Evolutionary conservation across 2,888 invertebrate genomes (phyloP).

Genomic region (Syrphus vitripennis): DNA sequence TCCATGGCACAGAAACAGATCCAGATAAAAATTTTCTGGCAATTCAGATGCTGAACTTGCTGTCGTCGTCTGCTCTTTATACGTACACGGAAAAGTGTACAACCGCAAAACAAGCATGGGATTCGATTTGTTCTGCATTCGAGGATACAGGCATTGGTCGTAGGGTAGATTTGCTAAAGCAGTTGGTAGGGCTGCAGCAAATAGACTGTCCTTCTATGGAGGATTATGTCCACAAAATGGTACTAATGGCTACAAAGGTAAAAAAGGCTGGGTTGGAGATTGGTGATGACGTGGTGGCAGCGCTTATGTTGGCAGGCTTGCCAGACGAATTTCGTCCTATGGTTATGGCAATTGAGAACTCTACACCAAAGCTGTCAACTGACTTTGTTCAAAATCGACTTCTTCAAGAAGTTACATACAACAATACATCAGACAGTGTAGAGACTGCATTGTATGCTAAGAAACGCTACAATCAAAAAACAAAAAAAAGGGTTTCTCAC

Average conservation of each 20-base stretch:
- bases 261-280: too few relatives aligned
- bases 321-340: too few relatives aligned
- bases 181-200: not conserved
- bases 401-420: constrained; percentile 25
- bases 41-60: too few relatives aligned
- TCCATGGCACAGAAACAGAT: not conserved
- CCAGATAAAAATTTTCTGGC: not conserved
- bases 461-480: not conserved
- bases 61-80: too few relatives aligned
- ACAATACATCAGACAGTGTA: not conserved
- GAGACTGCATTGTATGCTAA: constrained; percentile 2
- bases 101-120: too few relatives aligned
- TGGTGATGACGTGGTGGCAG: too few relatives aligned
- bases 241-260: too few relatives aligned
- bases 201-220: not conserved
- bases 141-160: too few relatives aligned
- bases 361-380: constrained; percentile 5
- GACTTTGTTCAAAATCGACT: constrained; percentile 32
- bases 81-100: too few relatives aligned
- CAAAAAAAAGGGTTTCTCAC: not conserved
- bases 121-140: too few relatives aligned
- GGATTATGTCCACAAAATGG: not conserved
- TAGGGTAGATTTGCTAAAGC: not conserved
- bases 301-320: too few relatives aligned
- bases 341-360: not conserved